Percentiles rank a stretch among this genome's conserved stretches.
Evolutionary conservation across 1,140 invertebrate species (phyloP).

Genomic region (Grapholita molesta): DNA sequence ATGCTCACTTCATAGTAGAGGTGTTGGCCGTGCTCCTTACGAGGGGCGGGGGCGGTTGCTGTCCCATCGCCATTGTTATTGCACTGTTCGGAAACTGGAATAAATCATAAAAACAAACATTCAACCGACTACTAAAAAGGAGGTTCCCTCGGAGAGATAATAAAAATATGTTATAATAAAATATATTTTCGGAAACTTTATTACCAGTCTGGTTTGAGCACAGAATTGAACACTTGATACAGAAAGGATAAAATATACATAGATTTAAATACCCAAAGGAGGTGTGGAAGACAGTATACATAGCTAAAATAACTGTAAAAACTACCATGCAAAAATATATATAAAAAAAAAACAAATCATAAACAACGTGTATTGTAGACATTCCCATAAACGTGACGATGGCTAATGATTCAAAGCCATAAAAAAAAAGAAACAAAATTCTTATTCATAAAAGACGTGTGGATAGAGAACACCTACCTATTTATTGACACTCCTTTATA

Average conservation of each 20-base stretch:
- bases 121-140: conserved; percentile 19
- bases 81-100: conserved; percentile 77
- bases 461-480: background rate
- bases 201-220: background rate
- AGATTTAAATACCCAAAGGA: too few relatives aligned
- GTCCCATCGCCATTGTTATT: conserved; percentile 74
- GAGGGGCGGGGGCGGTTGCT: conserved; percentile 70
- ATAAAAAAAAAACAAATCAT: background rate
- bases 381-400: too few relatives aligned
- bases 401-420: too few relatives aligned
- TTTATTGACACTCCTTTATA: background rate
- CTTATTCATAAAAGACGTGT: too few relatives aligned
- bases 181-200: background rate
- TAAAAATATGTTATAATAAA: background rate
- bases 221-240: too few relatives aligned
- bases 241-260: too few relatives aligned
- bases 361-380: too few relatives aligned
- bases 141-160: background rate
- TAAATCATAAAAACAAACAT: conserved; percentile 55
- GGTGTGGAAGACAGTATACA: background rate
- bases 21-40: conserved; percentile 71
- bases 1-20: conserved; percentile 70
- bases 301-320: background rate
- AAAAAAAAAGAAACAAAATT: too few relatives aligned
- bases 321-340: background rate